phyloP scores from a whole-genome alignment of 2,888 invertebrate genomes.

The Chymomyza fuscimana region DNA sequence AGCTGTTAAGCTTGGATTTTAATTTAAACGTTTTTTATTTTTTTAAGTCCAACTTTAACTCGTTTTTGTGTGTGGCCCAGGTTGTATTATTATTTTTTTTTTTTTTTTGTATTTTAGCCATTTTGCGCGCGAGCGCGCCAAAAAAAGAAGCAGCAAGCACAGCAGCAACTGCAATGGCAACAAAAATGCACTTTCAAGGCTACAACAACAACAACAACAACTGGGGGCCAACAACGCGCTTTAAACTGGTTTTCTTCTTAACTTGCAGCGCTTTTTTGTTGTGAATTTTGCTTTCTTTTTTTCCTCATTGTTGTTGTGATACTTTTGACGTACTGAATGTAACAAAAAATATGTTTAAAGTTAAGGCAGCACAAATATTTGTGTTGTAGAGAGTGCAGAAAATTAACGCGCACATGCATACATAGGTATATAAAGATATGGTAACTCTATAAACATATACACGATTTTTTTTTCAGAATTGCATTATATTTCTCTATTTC shows the following conservation, averaged over 20 bases:
- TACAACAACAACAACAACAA: conserved; percentile 49
- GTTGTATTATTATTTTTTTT: conserved; percentile 28
- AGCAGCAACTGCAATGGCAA: conserved; percentile 34
- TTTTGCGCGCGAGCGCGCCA: conserved; percentile 57
- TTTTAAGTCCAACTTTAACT: conserved; percentile 25
- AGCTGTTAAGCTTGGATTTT: neutral
- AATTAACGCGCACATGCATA: conserved; percentile 27
- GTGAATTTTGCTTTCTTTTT: conserved; percentile 38
- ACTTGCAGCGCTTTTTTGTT: conserved; percentile 52
- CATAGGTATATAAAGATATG: neutral
- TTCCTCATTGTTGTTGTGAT: conserved; percentile 16
- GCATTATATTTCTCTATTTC: neutral
- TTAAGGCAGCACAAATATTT: conserved; percentile 14
- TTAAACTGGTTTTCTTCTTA: conserved; percentile 29
- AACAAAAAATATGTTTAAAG: conserved; percentile 58
- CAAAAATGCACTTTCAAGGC: conserved; percentile 68
- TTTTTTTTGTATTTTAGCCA: neutral
- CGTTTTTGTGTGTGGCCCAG: conserved; percentile 23
- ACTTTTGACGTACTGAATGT: conserved; percentile 27
- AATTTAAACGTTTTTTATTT: conserved; percentile 21
- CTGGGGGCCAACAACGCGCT: conserved; percentile 2
- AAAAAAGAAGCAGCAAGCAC: conserved; percentile 41
- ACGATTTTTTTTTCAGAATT: neutral
- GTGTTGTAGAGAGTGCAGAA: conserved; percentile 44
- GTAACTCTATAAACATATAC: neutral